These are phyloP conservation scores for Abrostola triplasia DNA, from an alignment of 2,888 invertebrate species.

Conservation along the genomic window DNA sequence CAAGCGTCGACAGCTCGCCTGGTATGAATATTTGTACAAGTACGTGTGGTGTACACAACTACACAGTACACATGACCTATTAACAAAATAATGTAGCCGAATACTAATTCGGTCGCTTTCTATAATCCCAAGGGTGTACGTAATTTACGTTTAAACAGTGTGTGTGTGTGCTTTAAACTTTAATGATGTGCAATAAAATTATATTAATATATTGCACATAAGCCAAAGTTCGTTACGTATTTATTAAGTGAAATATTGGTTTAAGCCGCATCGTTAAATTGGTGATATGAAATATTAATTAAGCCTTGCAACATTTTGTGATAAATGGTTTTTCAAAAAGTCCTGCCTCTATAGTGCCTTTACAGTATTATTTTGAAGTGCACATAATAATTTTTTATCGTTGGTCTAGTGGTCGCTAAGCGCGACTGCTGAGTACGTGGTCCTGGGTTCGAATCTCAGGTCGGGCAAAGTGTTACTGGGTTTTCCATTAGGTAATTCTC, in stretches of 20 bases:
- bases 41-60: slow-evolving; percentile 2
- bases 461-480: too few species aligned
- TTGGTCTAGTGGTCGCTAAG: too few species aligned
- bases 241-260: slow-evolving; percentile 6
- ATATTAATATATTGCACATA: slow-evolving; percentile 2
- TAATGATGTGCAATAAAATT: slow-evolving; percentile 12
- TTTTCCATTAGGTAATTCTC: too few species aligned
- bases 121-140: slow-evolving; percentile 9
- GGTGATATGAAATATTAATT: not conserved
- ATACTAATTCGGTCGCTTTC: slow-evolving; percentile 22
- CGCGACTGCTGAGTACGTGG: too few species aligned
- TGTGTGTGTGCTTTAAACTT: not conserved
- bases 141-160: slow-evolving; percentile 2
- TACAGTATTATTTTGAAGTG: too few species aligned
- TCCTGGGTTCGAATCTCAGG: too few species aligned
- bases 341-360: too few species aligned
- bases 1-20: not conserved
- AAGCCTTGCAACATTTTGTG: not conserved
- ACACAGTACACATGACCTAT: slow-evolving; percentile 14
- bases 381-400: too few species aligned
- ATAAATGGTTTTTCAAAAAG: too few species aligned
- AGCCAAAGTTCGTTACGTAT: not conserved
- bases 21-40: slow-evolving; percentile 6
- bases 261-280: not conserved
- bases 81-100: slow-evolving; percentile 8